Conservation (phyloP, 2,888 invertebrate species). For the Andrena trimmerana region DNA sequence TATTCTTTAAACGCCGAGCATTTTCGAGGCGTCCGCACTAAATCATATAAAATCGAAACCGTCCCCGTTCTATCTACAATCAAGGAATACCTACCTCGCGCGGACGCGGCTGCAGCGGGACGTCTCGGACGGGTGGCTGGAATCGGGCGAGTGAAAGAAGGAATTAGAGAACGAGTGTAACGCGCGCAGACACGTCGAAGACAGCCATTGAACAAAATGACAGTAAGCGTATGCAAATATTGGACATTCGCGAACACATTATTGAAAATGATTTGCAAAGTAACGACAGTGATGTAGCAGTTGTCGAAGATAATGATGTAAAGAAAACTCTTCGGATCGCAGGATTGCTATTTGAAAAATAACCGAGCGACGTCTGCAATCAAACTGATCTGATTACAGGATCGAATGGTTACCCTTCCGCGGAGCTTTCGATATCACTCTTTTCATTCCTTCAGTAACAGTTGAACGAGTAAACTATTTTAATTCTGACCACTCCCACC, state of each 20-base stretch:
- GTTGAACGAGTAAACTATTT: background rate
- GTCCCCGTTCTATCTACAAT: constrained; percentile 1
- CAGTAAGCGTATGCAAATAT: constrained; percentile 36
- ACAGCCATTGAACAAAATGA: constrained; percentile 39
- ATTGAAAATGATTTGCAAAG: constrained; percentile 56
- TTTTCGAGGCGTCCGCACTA: constrained; percentile 55
- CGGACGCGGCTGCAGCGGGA: background rate
- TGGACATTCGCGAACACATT: constrained; percentile 20
- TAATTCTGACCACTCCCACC: background rate
- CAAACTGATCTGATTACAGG: constrained; percentile 37
- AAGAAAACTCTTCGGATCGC: constrained; percentile 29
- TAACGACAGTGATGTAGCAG: constrained; percentile 39
- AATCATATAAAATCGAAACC: constrained; percentile 56
- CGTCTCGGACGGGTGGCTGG: background rate
- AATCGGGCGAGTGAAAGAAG: constrained; percentile 9
- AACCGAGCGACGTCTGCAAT: constrained; percentile 23
- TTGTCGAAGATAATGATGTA: constrained; percentile 32
- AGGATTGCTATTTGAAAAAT: constrained; percentile 10
- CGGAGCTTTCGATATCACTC: background rate
- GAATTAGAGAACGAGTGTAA: constrained; percentile 20
- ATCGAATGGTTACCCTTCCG: background rate
- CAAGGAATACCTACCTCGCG: constrained; percentile 23
- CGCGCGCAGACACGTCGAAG: constrained; percentile 19
- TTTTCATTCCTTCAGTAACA: background rate
- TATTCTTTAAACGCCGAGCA: constrained; percentile 69